Percentiles rank a stretch among this genome's conserved stretches.
Evolutionary conservation across 2,888 invertebrate species (phyloP).

Genomic region (Timema podura): DNA sequence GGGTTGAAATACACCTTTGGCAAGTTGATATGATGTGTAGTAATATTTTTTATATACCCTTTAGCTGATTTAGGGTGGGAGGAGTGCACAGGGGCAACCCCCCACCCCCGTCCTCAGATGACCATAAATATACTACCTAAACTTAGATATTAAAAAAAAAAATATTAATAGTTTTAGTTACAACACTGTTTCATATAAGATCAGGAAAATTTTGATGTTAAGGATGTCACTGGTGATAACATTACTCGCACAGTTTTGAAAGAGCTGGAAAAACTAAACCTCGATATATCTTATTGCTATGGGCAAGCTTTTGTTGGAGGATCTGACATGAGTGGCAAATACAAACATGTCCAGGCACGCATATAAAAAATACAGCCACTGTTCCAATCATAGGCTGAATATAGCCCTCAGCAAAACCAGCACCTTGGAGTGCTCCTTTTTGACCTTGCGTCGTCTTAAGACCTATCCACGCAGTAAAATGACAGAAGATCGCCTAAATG

Average conservation of each 20-base stretch:
- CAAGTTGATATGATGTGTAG: no score
- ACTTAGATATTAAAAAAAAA: no score
- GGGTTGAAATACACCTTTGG: no score
- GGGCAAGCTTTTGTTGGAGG: neutral
- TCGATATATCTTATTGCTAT: constrained; percentile 4
- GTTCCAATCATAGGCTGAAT: neutral
- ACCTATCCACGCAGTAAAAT: neutral
- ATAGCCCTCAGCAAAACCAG: neutral
- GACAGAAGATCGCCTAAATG: constrained; percentile 3
- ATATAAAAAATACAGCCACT: neutral
- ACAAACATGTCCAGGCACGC: neutral
- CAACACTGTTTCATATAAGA: neutral
- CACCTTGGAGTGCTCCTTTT: constrained; percentile 1
- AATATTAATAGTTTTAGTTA: neutral
- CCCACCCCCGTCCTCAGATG: no score
- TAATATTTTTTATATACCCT: no score
- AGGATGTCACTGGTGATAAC: constrained; percentile 3
- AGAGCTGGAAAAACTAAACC: neutral
- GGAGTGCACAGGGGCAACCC: no score
- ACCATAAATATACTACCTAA: no score
- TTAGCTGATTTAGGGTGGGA: no score
- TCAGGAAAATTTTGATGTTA: neutral
- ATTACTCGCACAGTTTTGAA: constrained; percentile 10
- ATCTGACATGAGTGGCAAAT: constrained; percentile 4
- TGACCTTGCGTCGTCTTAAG: neutral